Percentiles rank a stretch among this genome's conserved stretches.
Conservation (phyloP, 2,888 invertebrate species). For the Chloroclysta siterata region DNA sequence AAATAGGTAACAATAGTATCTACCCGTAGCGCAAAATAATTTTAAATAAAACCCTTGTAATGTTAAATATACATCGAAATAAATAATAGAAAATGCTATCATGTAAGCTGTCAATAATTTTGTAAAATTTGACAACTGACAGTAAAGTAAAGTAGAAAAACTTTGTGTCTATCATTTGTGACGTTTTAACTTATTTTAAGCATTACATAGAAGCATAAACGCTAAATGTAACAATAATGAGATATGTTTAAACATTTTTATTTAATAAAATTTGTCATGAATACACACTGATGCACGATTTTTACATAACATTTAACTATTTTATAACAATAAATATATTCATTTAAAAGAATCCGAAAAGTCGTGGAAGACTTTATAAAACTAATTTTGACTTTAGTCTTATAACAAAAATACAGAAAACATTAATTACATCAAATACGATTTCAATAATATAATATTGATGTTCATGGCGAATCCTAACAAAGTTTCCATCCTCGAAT, state of each 20-base stretch:
- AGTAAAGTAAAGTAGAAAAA: slow-evolving; percentile 44
- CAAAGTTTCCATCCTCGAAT: slow-evolving; percentile 1
- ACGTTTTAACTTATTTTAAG: slow-evolving; percentile 24
- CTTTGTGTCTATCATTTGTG: slow-evolving; percentile 32
- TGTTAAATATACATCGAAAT: slow-evolving; percentile 21
- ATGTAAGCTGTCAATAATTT: slow-evolving; percentile 16
- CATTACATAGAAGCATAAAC: slow-evolving; percentile 50
- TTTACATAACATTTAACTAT: slow-evolving; percentile 42
- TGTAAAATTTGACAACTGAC: slow-evolving; percentile 1
- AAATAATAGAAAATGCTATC: slow-evolving; percentile 37
- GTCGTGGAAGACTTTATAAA: slow-evolving; percentile 54
- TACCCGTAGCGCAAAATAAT: slow-evolving; percentile 63
- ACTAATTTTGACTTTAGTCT: slow-evolving; percentile 13
- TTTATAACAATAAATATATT: slow-evolving; percentile 38
- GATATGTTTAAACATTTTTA: slow-evolving; percentile 69
- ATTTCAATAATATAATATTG: slow-evolving; percentile 10
- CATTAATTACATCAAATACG: slow-evolving; percentile 17
- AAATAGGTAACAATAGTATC: slow-evolving; percentile 54
- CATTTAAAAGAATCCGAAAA: slow-evolving; percentile 34
- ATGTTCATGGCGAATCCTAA: slow-evolving; percentile 31
- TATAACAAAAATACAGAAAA: slow-evolving; percentile 14
- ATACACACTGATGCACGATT: slow-evolving; percentile 43
- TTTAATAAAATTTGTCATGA: slow-evolving; percentile 52
- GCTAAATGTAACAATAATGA: slow-evolving; percentile 58
- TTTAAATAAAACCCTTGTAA: slow-evolving; percentile 41